These are phyloP conservation scores for Podilymbus podiceps DNA, from an alignment of 2,113 vertebrate species.

Conservation along the genomic window DNA sequence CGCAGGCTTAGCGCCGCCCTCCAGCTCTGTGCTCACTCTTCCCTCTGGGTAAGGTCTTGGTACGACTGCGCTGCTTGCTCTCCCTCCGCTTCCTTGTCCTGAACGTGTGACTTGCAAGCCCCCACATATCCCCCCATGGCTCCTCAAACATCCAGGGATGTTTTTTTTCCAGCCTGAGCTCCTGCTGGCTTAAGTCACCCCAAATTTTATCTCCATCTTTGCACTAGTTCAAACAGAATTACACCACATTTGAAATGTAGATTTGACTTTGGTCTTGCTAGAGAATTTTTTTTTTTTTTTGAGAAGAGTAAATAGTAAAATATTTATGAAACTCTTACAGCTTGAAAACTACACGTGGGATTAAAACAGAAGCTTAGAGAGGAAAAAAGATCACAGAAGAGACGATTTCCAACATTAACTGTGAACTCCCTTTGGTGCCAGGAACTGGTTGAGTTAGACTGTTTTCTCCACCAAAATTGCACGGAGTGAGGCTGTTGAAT, in stretches of 20 bases:
- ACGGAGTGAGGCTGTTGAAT: background rate
- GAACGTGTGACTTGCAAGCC: accelerated
- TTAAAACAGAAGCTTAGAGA: background rate
- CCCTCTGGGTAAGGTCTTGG: background rate
- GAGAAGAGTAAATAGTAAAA: background rate
- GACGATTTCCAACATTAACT: background rate
- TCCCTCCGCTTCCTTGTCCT: background rate
- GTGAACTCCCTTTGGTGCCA: background rate
- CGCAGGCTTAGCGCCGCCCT: accelerated
- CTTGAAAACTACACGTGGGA: background rate
- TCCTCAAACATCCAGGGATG: accelerated
- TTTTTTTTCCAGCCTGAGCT: background rate
- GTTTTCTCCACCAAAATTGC: background rate
- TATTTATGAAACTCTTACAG: background rate
- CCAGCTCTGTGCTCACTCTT: background rate
- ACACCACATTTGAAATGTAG: background rate
- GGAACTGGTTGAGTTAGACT: background rate
- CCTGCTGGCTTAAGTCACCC: background rate
- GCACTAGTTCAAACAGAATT: background rate
- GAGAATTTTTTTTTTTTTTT: background rate
- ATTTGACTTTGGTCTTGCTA: background rate
- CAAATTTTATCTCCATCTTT: background rate
- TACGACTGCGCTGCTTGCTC: accelerated
- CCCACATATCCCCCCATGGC: accelerated
- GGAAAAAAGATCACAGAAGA: background rate